phyloP scores from a whole-genome alignment of 2,113 vertebrate genomes.

The Myotis lucifugus region DNA sequence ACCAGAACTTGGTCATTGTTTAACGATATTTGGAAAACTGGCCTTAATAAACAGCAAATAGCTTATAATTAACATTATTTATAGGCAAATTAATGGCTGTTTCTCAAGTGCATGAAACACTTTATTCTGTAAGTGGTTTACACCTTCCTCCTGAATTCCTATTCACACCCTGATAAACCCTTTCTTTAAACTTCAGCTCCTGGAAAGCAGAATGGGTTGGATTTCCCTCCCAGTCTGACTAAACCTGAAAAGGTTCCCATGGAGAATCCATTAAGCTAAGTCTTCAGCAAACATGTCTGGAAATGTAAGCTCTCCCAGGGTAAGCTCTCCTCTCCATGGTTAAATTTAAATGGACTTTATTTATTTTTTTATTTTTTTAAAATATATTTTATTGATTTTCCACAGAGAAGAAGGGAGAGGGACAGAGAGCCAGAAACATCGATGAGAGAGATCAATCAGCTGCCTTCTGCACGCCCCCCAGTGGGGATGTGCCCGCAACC shows the following conservation, averaged over 20 bases:
- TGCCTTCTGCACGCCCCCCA: too few relatives aligned
- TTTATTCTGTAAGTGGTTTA: conserved; percentile 18
- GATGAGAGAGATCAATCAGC: too few relatives aligned
- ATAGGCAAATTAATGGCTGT: conserved; percentile 7
- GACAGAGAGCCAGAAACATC: too few relatives aligned
- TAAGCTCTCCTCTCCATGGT: conserved; percentile 9
- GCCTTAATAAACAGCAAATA: conserved; percentile 38
- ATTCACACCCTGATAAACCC: not conserved
- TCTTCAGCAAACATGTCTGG: conserved; percentile 28
- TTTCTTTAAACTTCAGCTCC: conserved; percentile 34
- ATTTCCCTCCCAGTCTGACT: not conserved
- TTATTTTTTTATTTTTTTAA: too few relatives aligned
- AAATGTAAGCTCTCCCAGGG: not conserved
- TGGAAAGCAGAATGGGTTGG: conserved; percentile 17
- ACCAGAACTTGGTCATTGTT: not conserved
- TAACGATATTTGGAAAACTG: not conserved
- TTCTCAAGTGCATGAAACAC: not conserved
- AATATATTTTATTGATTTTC: too few relatives aligned
- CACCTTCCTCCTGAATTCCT: not conserved
- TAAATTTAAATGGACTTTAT: not conserved
- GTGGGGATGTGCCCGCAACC: too few relatives aligned
- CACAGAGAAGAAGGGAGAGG: too few relatives aligned
- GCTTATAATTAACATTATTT: conserved; percentile 26
- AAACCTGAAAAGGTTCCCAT: conserved; percentile 16
- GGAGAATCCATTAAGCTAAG: conserved; percentile 29